Percentiles rank a stretch among this genome's conserved stretches.
These are phyloP conservation scores for Neotragus moschatus DNA, from an alignment of 2,113 vertebrate genomes.

Conservation along the genomic window DNA sequence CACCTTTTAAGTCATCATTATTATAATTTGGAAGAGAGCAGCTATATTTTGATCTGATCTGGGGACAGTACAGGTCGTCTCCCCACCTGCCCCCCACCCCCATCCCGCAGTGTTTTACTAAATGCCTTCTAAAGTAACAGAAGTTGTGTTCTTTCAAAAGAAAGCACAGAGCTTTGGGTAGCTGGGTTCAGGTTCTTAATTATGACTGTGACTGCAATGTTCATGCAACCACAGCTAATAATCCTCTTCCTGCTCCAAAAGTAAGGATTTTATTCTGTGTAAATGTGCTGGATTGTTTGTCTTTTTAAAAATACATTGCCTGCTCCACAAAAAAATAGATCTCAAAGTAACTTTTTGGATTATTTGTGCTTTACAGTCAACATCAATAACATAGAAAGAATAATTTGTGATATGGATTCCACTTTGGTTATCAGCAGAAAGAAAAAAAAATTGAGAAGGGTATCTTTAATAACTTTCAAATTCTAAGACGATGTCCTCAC, in stretches of 20 bases:
- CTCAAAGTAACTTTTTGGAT: background rate
- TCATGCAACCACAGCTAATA: background rate
- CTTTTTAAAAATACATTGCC: background rate
- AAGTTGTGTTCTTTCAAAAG: background rate
- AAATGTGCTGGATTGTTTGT: background rate
- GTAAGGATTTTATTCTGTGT: background rate
- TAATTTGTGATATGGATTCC: background rate
- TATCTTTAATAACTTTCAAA: background rate
- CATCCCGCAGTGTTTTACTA: background rate
- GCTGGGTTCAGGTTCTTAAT: background rate
- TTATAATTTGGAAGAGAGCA: background rate
- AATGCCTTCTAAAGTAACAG: background rate
- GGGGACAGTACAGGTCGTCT: background rate
- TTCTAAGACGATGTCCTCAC: background rate
- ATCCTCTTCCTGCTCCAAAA: background rate
- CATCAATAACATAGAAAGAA: background rate
- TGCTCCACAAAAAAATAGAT: background rate
- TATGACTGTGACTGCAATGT: background rate
- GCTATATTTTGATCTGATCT: background rate
- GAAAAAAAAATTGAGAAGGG: background rate
- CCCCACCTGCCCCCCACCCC: rapidly evolving
- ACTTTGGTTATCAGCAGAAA: background rate
- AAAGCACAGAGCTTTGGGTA: background rate
- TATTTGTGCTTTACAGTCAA: background rate
- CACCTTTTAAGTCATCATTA: background rate